Evolutionary conservation across 1,140 invertebrate species (phyloP).

Genomic region (Tribolium castaneum): DNA sequence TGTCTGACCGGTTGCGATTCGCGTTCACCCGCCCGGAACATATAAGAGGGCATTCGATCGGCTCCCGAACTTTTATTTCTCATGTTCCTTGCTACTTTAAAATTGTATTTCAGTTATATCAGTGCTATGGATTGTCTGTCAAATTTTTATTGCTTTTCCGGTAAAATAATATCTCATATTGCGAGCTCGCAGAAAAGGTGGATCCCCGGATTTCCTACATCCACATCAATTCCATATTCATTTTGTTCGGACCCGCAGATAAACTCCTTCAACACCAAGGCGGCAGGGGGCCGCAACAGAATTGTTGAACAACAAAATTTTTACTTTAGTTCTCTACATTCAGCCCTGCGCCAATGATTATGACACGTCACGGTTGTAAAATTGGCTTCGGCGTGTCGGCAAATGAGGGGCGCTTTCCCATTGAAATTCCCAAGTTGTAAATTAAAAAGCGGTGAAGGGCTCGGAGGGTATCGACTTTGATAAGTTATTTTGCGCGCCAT

Average conservation of each 20-base stretch:
- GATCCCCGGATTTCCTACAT: slow-evolving; percentile 16
- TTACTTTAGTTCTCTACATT: too few relatives aligned
- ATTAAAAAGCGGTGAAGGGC: slow-evolving; percentile 13
- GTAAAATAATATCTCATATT: slow-evolving; percentile 26
- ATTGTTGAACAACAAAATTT: too few relatives aligned
- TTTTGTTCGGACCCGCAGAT: not conserved
- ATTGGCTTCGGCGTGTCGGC: slow-evolving; percentile 2
- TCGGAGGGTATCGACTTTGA: slow-evolving; percentile 14
- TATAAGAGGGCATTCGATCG: slow-evolving; percentile 46
- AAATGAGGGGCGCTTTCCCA: slow-evolving; percentile 6
- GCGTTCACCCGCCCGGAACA: slow-evolving; percentile 42
- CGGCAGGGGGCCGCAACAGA: too few relatives aligned
- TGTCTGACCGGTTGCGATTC: slow-evolving; percentile 46
- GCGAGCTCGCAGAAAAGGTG: slow-evolving; percentile 16
- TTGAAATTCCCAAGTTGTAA: slow-evolving; percentile 22
- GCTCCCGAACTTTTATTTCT: slow-evolving; percentile 45
- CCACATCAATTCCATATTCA: slow-evolving; percentile 30
- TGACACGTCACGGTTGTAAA: not conserved
- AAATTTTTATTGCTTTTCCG: slow-evolving; percentile 45
- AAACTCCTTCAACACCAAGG: not conserved
- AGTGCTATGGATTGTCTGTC: slow-evolving; percentile 47
- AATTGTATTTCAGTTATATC: slow-evolving; percentile 49
- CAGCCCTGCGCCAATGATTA: not conserved
- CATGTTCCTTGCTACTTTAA: slow-evolving; percentile 45
- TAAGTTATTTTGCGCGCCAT: slow-evolving; percentile 33